Evolutionary conservation across 2,113 vertebrate species (phyloP), one percentile per base, ranked within the genome.

Genomic region (Perca flavescens): DNA sequence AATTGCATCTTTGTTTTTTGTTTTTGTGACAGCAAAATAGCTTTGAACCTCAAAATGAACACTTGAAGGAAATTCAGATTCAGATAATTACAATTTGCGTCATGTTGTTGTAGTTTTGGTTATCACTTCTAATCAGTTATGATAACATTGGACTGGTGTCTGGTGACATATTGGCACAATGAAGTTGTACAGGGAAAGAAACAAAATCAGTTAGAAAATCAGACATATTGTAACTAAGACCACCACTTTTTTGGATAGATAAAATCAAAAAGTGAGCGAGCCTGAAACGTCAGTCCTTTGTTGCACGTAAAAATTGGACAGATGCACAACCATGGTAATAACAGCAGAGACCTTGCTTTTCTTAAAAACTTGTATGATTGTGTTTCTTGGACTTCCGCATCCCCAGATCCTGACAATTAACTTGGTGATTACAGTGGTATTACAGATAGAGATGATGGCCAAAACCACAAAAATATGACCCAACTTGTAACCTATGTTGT

Each of bases 1-100:
- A 89, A 89, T 86, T 88, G 77, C 40, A 53, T 79, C 57, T 77
- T 76, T 46, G 12, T 74, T 46, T 64, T 28, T 28, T 28, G 28
- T 28, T 28, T 28, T 28, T 28, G 28, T 2, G 2, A 28, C 28
- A 28, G 28, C 28, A 28, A 28, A 28, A 28, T 1, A 34, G n/a
- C 67, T 68, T 78, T 70, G 64, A 34, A 68, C 7, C 15, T 72
- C 2, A 52, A 64, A 65, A 67, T 50, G 21, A 57, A 50, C 19
- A 28, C 19, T 21, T 2, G 10, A 57, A n/a, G 31, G 11, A 47
- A 56, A 49, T 19, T 43, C 15, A 16, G 2, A 5, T 78, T 72
- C 19, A 11, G 40, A 43, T 10, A 43, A 50, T 61, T 77, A 64
- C 34, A 43, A 11, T 34, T 14, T 2, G 16, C 9, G 4, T 40